These are phyloP conservation scores for Stenurella melanura DNA, from an alignment of 2,888 invertebrate genomes.

Conservation along the genomic window DNA sequence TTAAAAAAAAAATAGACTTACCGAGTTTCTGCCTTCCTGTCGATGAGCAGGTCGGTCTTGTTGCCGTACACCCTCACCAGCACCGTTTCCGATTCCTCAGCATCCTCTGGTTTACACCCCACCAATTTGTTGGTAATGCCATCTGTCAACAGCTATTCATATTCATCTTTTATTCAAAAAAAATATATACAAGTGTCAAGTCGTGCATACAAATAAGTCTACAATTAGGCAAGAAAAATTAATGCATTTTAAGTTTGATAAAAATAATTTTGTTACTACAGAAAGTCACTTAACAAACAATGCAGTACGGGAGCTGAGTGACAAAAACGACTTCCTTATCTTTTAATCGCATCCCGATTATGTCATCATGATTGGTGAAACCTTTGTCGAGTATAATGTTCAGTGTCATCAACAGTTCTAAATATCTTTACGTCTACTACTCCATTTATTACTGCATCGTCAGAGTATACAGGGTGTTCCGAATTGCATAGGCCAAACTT, in stretches of 20 bases:
- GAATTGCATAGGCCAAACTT: too few species aligned
- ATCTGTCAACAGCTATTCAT: constrained; percentile 88
- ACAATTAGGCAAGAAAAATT: background rate
- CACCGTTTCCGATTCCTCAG: constrained; percentile 80
- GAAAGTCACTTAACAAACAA: too few species aligned
- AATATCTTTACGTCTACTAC: too few species aligned
- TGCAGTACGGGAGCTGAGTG: too few species aligned
- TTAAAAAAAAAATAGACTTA: constrained; percentile 63
- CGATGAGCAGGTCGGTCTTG: constrained; percentile 94
- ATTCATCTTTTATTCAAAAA: constrained; percentile 60
- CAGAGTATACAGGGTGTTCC: too few species aligned
- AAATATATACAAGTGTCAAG: constrained; percentile 18
- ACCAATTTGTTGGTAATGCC: constrained; percentile 95
- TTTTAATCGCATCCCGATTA: too few species aligned
- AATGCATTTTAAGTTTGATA: background rate
- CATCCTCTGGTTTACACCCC: constrained; percentile 77
- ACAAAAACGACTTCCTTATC: too few species aligned
- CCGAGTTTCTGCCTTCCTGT: constrained; percentile 88
- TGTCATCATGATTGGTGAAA: too few species aligned
- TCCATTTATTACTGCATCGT: too few species aligned
- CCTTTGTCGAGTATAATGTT: too few species aligned
- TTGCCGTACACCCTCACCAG: constrained; percentile 94
- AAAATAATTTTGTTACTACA: too few species aligned
- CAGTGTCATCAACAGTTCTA: too few species aligned
- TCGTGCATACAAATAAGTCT: background rate